A percentile compares a stretch with the other conserved stretches of the same genome.
Evolutionary conservation across 2,888 invertebrate genomes (phyloP).

Genomic region (Odontocerum albicorne): DNA sequence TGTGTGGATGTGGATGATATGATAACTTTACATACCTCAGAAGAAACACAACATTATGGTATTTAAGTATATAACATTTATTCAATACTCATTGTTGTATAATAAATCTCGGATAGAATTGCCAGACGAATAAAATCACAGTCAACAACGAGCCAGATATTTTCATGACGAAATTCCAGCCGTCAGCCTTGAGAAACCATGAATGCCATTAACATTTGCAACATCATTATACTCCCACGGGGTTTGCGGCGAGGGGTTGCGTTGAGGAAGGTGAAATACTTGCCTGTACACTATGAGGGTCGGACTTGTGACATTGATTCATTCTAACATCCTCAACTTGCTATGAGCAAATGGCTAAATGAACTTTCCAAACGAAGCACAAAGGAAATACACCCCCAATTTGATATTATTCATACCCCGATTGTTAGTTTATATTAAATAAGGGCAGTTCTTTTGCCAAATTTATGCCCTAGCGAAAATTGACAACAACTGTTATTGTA

Average conservation of each 20-base stretch:
- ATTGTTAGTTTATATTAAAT: conserved; percentile 27
- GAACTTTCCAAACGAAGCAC: conserved; percentile 24
- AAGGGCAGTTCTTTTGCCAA: no score
- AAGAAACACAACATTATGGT: no score
- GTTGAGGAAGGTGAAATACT: conserved; percentile 3
- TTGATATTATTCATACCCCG: conserved; percentile 24
- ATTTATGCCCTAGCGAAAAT: no score
- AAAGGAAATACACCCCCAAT: conserved; percentile 15
- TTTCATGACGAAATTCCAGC: background rate
- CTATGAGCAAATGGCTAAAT: conserved; percentile 24
- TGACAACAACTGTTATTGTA: no score
- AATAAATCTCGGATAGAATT: no score
- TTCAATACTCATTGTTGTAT: no score
- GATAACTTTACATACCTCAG: no score
- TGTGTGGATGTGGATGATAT: no score
- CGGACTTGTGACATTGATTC: conserved; percentile 25
- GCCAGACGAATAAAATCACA: no score
- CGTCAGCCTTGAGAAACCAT: conserved; percentile 9
- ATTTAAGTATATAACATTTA: no score
- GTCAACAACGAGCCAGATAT: no score
- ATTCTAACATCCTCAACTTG: conserved; percentile 27
- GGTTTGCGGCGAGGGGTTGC: conserved; percentile 13
- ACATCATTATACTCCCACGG: conserved; percentile 19
- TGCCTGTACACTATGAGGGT: background rate
- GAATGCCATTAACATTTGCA: conserved; percentile 26